Conservation (phyloP, 2,113 vertebrate genomes). For the Istiophorus platypterus region DNA sequence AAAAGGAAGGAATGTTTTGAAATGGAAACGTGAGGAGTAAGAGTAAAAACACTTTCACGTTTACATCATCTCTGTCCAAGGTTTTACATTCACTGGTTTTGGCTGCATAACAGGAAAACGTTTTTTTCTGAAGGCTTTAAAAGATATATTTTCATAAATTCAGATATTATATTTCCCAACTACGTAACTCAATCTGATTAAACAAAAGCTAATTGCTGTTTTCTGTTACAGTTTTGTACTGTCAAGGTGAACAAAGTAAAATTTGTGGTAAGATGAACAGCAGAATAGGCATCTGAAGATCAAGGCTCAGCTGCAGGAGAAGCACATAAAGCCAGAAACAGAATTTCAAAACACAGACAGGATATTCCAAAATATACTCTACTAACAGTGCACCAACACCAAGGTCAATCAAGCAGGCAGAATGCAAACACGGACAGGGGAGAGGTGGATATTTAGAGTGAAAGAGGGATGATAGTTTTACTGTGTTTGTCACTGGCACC, state of each 20-base stretch:
- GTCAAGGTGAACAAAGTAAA: neutral
- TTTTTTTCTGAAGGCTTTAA: neutral
- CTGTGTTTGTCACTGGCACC: conserved; percentile 52
- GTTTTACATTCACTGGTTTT: neutral
- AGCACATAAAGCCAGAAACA: neutral
- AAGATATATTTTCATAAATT: neutral
- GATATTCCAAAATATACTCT: conserved; percentile 13
- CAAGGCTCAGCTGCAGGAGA: neutral
- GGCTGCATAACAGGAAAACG: conserved; percentile 5
- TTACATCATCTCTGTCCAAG: neutral
- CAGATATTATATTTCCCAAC: neutral
- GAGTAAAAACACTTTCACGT: neutral
- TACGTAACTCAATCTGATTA: conserved; percentile 6
- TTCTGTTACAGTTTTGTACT: conserved; percentile 17
- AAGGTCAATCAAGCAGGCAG: conserved; percentile 26
- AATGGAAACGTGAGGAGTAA: neutral
- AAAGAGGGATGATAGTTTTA: conserved; percentile 41
- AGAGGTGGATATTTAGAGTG: neutral
- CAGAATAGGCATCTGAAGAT: neutral
- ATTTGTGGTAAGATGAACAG: neutral
- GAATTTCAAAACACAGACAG: neutral
- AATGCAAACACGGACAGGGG: conserved; percentile 8
- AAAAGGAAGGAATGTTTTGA: neutral
- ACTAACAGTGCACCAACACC: neutral
- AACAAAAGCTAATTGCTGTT: neutral